Conservation (phyloP, 2,113 vertebrate genomes). For the Potamarius usumacintae region DNA sequence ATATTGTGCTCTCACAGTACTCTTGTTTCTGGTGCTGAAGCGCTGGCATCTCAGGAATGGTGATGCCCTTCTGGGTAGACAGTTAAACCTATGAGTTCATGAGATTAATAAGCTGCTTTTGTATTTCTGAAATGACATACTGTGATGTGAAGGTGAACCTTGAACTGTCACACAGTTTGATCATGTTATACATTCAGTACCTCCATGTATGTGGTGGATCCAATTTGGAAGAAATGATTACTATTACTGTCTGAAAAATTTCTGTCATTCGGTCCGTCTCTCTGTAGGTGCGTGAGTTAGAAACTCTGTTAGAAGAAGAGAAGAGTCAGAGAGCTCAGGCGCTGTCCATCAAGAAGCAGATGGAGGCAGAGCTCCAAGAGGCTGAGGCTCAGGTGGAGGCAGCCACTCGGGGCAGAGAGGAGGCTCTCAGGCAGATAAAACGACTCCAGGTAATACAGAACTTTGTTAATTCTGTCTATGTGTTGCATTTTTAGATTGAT, state of each 20-base stretch:
- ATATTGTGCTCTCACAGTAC: too few species aligned
- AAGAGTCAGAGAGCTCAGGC: constrained; percentile 82
- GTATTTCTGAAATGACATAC: not conserved
- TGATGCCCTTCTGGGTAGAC: not conserved
- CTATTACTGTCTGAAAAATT: not conserved
- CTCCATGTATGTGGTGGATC: not conserved
- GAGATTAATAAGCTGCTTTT: not conserved
- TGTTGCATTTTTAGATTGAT: not conserved
- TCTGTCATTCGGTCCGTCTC: not conserved
- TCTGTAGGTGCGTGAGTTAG: constrained; percentile 78
- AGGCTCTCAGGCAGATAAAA: constrained; percentile 79
- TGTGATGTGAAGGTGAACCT: not conserved
- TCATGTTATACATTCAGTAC: not conserved
- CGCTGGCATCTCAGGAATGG: not conserved
- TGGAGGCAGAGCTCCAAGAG: constrained; percentile 85
- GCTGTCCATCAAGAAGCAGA: constrained; percentile 77
- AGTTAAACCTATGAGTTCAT: not conserved
- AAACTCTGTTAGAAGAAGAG: constrained; percentile 84
- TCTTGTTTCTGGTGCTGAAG: not conserved
- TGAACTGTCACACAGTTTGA: not conserved
- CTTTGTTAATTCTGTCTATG: not conserved
- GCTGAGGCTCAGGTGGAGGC: constrained; percentile 75
- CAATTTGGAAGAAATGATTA: not conserved
- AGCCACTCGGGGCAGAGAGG: constrained; percentile 78
- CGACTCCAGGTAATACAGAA: constrained; percentile 77